These are phyloP conservation scores for Mesocentrotus franciscanus DNA, from an alignment of 53 echinoderm and acorn worm species.

Conservation along the genomic window DNA sequence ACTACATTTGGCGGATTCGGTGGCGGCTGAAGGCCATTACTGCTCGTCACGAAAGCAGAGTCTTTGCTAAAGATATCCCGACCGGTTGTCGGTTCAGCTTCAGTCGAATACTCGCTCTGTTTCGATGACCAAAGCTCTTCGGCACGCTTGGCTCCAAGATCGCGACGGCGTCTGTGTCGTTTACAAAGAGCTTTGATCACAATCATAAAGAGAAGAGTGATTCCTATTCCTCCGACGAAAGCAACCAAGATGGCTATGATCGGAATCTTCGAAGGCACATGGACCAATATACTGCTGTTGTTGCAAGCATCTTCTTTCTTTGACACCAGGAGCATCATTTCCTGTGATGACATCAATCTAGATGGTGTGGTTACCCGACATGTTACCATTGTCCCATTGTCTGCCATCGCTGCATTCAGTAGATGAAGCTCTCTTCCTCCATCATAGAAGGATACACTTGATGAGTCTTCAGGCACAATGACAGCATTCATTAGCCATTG, in stretches of 20 bases:
- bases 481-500: neutral
- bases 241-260: slow-evolving; percentile 32
- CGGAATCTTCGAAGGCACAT: neutral
- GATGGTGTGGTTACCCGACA: slow-evolving; percentile 50
- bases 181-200: neutral
- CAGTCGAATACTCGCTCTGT: neutral
- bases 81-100: neutral
- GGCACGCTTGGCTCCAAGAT: neutral
- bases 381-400: slow-evolving; percentile 28
- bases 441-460: neutral
- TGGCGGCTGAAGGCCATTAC: neutral
- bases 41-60: slow-evolving; percentile 5
- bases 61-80: slow-evolving; percentile 26
- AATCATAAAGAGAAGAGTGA: slow-evolving; percentile 29
- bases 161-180: slow-evolving; percentile 15
- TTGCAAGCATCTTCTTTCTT: neutral
- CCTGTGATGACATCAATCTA: slow-evolving; percentile 20
- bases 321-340: slow-evolving; percentile 9
- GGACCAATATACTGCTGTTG: neutral
- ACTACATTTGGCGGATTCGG: neutral
- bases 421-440: slow-evolving; percentile 48
- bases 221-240: slow-evolving; percentile 46
- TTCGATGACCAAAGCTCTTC: slow-evolving; percentile 43
- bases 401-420: neutral
- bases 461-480: neutral